A percentile compares a stretch with the other conserved stretches of the same genome.
These are phyloP conservation scores for Ceryle rudis DNA, from an alignment of 2,797 vertebrate species.

Conservation along the genomic window DNA sequence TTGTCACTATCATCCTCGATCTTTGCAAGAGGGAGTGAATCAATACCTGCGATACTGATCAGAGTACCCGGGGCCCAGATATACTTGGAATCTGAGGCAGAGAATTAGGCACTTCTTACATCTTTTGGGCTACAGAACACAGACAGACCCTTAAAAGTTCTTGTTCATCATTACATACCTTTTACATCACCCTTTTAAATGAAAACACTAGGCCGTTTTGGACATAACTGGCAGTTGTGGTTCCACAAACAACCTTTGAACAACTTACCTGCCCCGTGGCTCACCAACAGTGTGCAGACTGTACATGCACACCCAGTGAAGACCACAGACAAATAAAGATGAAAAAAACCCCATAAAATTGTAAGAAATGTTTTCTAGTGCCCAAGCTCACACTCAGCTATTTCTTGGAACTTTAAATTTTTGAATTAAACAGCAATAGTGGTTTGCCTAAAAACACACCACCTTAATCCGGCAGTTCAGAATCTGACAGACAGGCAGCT, in stretches of 20 bases:
- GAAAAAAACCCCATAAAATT: neutral
- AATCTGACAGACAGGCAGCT: neutral
- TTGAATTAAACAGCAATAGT: neutral
- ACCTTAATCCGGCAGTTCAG: neutral
- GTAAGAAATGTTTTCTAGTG: neutral
- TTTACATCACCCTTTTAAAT: neutral
- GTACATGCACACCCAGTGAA: accelerated
- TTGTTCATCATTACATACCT: accelerated
- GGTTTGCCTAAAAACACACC: neutral
- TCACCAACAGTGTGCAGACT: accelerated
- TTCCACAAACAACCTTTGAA: neutral
- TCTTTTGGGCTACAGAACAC: neutral
- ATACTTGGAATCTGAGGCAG: neutral
- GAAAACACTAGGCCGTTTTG: neutral
- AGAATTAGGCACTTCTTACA: neutral
- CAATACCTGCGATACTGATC: neutral
- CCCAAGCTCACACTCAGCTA: neutral
- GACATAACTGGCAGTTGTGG: neutral
- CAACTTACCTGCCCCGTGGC: neutral
- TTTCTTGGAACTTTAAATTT: neutral
- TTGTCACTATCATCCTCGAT: neutral
- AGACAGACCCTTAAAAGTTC: neutral
- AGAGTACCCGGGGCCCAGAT: neutral
- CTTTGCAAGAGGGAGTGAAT: neutral
- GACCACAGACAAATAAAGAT: neutral